Conservation (phyloP, 2,797 vertebrate genomes). For the Micrastur ruficollis region DNA sequence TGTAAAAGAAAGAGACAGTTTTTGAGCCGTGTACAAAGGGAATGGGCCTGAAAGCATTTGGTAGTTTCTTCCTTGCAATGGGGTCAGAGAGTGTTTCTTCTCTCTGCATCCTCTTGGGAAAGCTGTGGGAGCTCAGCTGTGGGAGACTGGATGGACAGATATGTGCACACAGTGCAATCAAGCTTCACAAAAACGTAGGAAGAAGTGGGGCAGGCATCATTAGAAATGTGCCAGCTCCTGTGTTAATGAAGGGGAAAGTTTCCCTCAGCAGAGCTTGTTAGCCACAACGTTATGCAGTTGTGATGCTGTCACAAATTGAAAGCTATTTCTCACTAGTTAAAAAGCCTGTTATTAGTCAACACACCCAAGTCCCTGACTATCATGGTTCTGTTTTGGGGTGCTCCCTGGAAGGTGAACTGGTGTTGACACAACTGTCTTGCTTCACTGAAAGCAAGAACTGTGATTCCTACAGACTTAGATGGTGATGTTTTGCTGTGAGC, state of each 20-base stretch:
- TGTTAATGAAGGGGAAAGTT: not conserved
- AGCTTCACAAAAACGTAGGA: not conserved
- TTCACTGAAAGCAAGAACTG: not conserved
- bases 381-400: not conserved
- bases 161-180: not conserved
- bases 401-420: not conserved
- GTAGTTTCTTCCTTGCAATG: not conserved
- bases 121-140: not conserved
- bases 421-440: not conserved
- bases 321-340: not conserved
- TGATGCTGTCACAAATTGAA: not conserved
- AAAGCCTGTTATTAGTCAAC: not conserved
- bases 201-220: not conserved
- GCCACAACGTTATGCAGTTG: accelerated
- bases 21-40: not conserved
- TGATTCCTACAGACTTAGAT: not conserved
- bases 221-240: not conserved
- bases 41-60: not conserved
- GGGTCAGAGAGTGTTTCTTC: not conserved
- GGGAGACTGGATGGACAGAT: not conserved
- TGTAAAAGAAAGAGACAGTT: not conserved
- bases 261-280: not conserved
- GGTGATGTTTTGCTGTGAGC: not conserved
- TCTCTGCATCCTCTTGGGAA: not conserved
- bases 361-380: not conserved